phyloP scores from a whole-genome alignment of 2,797 vertebrate genomes.

The Bradypodion ventrale region DNA sequence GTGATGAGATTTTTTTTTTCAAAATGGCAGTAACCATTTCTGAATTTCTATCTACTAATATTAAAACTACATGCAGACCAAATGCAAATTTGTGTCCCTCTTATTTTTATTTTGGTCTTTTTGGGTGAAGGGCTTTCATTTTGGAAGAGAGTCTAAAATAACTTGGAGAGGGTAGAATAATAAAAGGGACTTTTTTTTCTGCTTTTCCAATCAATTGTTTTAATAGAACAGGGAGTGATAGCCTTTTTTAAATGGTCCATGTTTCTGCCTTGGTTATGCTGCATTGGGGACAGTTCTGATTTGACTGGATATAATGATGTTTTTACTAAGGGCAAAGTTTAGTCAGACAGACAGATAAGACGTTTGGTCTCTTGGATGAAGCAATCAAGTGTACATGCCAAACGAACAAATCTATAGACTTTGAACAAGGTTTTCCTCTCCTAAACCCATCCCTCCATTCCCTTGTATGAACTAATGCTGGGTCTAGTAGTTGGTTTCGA shows the following conservation, averaged over 20 bases:
- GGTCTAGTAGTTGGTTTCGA: conserved; percentile 14
- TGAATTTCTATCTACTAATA: background rate
- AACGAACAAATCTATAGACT: conserved; percentile 52
- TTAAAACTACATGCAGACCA: background rate
- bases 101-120: background rate
- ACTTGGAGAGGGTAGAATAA: background rate
- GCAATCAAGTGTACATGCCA: conserved; percentile 53
- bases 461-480: conserved; percentile 8
- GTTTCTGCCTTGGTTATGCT: conserved; percentile 33
- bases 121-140: background rate
- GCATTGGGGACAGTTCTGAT: conserved; percentile 42
- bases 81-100: background rate
- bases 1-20: background rate
- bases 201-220: background rate
- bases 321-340: conserved; percentile 60
- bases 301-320: conserved; percentile 44
- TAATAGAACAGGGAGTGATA: background rate
- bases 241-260: background rate
- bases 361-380: conserved; percentile 57
- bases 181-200: background rate
- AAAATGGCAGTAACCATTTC: background rate
- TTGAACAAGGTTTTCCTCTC: conserved; percentile 51
- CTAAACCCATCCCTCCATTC: background rate
- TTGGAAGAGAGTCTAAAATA: conserved; percentile 5
- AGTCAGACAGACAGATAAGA: conserved; percentile 58